Conservation (phyloP, 2,888 invertebrate genomes). For the Chirona hameri region DNA sequence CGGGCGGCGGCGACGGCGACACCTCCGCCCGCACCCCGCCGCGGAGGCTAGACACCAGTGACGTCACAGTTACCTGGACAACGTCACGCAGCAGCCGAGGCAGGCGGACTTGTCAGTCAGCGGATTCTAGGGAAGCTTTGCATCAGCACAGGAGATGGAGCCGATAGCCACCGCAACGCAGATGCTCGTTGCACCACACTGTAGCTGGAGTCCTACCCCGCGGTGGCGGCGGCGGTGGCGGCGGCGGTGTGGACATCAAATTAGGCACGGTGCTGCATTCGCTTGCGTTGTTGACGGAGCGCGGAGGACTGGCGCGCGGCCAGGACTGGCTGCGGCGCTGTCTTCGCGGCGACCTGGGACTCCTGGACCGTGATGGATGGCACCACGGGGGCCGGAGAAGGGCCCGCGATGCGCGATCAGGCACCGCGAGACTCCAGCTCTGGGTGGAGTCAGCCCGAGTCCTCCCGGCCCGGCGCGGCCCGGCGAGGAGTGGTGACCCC, state of each 20-base stretch:
- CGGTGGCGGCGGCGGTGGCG: too few relatives aligned
- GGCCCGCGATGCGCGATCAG: not conserved
- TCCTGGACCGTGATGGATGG: not conserved
- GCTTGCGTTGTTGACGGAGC: not conserved
- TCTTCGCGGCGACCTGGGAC: not conserved
- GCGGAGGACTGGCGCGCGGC: not conserved
- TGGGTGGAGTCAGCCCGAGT: too few relatives aligned
- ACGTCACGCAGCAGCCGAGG: too few relatives aligned
- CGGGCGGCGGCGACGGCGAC: too few relatives aligned
- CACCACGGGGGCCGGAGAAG: not conserved
- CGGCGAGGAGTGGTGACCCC: too few relatives aligned
- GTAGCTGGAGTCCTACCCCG: not conserved
- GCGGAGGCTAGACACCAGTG: too few relatives aligned
- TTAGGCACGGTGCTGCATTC: not conserved
- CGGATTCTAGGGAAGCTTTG: not conserved
- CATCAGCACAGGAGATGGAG: not conserved
- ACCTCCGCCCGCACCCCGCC: too few relatives aligned
- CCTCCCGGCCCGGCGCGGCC: too few relatives aligned
- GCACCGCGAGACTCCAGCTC: not conserved
- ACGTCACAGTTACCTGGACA: too few relatives aligned
- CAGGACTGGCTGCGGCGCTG: not conserved
- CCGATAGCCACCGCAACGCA: too few relatives aligned
- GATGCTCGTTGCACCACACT: not conserved
- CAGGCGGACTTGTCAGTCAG: not conserved
- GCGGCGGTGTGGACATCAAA: not conserved